Conservation (phyloP, 2,113 vertebrate species). For the Tautogolabrus adspersus region DNA sequence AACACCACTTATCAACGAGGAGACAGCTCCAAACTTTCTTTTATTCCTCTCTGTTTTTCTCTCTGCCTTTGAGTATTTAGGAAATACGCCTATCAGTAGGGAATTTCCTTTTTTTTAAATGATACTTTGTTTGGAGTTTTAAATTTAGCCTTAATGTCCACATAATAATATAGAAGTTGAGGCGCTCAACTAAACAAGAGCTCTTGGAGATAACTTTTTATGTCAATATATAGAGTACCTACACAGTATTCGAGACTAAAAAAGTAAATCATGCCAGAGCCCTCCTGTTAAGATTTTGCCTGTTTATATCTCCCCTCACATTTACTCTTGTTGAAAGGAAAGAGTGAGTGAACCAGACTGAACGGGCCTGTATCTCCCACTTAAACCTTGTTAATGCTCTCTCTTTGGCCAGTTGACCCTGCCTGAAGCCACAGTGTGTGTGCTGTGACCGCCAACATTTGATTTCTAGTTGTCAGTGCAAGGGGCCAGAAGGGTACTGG, state of each 20-base stretch:
- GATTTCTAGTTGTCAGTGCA: slow-evolving; percentile 66
- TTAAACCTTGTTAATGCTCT: slow-evolving; percentile 50
- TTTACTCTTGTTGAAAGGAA: not conserved
- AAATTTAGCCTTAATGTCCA: no score
- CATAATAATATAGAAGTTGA: no score
- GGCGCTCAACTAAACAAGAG: no score
- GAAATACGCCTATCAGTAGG: no score
- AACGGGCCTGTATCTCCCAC: not conserved
- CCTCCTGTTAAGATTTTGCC: not conserved
- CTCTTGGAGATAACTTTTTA: no score
- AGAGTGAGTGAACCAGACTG: not conserved
- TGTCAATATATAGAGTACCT: no score
- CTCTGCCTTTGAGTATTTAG: not conserved
- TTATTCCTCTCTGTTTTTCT: slow-evolving; percentile 8
- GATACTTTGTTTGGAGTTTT: no score
- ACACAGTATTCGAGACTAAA: no score
- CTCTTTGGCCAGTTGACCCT: slow-evolving; percentile 63
- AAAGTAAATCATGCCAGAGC: no score
- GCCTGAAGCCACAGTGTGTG: slow-evolving; percentile 39
- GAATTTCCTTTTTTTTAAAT: no score
- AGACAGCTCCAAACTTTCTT: slow-evolving; percentile 35
- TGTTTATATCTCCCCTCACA: not conserved
- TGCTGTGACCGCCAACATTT: slow-evolving; percentile 61
- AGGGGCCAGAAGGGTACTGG: slow-evolving; percentile 68
- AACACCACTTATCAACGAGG: slow-evolving; percentile 67